These are phyloP conservation scores for Pollenia amentaria DNA, from an alignment of 2,888 invertebrate genomes.

Conservation along the genomic window DNA sequence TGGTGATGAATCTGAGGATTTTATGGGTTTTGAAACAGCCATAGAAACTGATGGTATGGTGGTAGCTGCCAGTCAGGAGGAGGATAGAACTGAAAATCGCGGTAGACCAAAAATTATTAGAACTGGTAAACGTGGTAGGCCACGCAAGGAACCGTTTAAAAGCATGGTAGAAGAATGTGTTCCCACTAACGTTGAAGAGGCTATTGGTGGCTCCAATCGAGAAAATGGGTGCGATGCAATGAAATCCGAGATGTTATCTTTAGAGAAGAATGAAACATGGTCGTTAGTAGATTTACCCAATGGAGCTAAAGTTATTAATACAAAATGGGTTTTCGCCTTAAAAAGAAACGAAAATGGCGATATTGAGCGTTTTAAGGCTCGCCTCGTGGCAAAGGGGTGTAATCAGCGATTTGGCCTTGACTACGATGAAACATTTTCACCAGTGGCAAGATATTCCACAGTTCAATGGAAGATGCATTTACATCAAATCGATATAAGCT, in stretches of 20 bases:
- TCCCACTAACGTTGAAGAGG: conserved; percentile 12
- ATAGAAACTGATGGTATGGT: too few relatives aligned
- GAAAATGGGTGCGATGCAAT: conserved; percentile 26
- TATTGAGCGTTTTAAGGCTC: conserved; percentile 27
- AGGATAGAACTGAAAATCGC: neutral
- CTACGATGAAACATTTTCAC: conserved; percentile 48
- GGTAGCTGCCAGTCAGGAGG: too few relatives aligned
- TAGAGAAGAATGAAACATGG: conserved; percentile 22
- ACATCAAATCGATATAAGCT: conserved; percentile 70
- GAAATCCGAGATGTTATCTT: neutral
- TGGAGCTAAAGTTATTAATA: conserved; percentile 8
- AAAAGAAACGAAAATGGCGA: conserved; percentile 20
- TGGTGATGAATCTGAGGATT: neutral
- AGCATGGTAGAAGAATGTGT: neutral
- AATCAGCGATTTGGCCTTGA: conserved; percentile 50
- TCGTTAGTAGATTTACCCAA: neutral
- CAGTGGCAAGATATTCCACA: conserved; percentile 49
- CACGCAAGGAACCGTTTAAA: neutral
- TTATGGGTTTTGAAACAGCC: conserved; percentile 17
- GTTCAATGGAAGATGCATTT: conserved; percentile 64
- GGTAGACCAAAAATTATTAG: neutral
- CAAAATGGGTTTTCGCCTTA: conserved; percentile 34
- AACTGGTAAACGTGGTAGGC: conserved; percentile 12
- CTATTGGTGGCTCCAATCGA: neutral
- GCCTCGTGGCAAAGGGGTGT: conserved; percentile 40